Evolutionary conservation across 2,113 vertebrate genomes (phyloP), one percentile per base, ranked within the genome.

Genomic region (Cyrtonyx montezumae): DNA sequence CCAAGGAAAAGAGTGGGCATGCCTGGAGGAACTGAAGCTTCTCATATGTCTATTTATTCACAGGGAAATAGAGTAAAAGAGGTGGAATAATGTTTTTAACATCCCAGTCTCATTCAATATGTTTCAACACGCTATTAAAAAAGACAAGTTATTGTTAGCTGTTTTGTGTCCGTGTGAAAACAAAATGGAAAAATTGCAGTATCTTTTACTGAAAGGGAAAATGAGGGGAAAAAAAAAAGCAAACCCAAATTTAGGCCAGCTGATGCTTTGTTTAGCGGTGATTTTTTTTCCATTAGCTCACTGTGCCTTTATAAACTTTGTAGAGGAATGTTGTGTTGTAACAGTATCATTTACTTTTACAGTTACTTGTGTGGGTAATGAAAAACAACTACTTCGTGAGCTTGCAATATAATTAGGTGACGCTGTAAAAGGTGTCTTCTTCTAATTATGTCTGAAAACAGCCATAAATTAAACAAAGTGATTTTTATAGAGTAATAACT

Each of bases 281-380:
- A 66, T 79, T 92, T 96, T 53, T 96, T 53, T 96, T 96, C 96
- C 90, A 81, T 88, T 91, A 91, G 81, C 89, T 92, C 88, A 90
- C 53, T 13, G 84, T 79, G 55, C 70, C 79, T 93, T 92, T 87
- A 80, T 93, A 93, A 93, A 93, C 70, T 92, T 93, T 77, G 87
- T 67, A 73, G 51, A 81, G 74, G 91, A 89, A 87, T 93, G 80
- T 45, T 3, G 2, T 65, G 53, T 76, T 84, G 21, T 21, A 94
- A 76, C 55, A 88, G 66, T 81, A 92, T 79, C 58, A 66, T 93
- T 96, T 90, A 56, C 80, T 91, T 78, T 91, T 84, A 68, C 34
- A 81, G 79, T 75, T 93, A 81, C 83, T 75, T 78, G 68, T 80
- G 43, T 63, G n/a, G 40, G 26, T 91, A 95, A 90, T 92, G 84